Evolutionary conservation across 2,888 invertebrate species (phyloP).

Genomic region (Aspidiotus rigidus): DNA sequence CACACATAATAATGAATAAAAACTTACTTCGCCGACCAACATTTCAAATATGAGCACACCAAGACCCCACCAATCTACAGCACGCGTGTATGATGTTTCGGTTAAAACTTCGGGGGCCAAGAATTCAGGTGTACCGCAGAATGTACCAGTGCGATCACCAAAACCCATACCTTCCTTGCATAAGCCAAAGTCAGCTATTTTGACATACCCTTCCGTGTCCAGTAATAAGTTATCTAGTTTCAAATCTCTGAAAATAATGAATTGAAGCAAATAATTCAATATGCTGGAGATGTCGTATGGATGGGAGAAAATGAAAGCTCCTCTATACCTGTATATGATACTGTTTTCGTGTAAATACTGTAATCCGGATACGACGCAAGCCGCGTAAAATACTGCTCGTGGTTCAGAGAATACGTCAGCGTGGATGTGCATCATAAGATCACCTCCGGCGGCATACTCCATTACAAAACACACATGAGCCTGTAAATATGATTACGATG

Average conservation of each 20-base stretch:
- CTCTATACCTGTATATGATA: constrained; percentile 78
- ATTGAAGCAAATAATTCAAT: constrained; percentile 9
- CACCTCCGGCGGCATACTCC: constrained; percentile 99
- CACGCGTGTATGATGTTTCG: constrained; percentile 94
- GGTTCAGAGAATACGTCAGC: constrained; percentile 97
- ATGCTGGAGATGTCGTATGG: neutral
- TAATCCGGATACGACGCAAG: constrained; percentile 95
- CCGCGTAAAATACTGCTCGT: constrained; percentile 96
- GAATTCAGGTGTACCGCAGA: constrained; percentile 97
- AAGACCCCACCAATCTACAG: constrained; percentile 99
- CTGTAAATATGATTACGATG: constrained; percentile 40
- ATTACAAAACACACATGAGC: constrained; percentile 98
- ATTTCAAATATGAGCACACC: constrained; percentile 99
- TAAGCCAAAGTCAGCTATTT: constrained; percentile 98
- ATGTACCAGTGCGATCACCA: constrained; percentile 95
- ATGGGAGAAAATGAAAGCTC: neutral
- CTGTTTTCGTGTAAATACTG: constrained; percentile 98
- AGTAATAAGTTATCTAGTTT: constrained; percentile 95
- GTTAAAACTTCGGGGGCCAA: constrained; percentile 97
- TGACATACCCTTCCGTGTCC: constrained; percentile 97
- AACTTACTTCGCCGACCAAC: constrained; percentile 87
- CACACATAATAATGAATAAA: neutral
- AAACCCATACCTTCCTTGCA: constrained; percentile 99
- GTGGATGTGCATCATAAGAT: constrained; percentile 99
- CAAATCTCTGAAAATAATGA: constrained; percentile 60